Percentiles rank a stretch among this genome's conserved stretches.
Evolutionary conservation across 92 coral and sea anemone species (phyloP).

Genomic region (Pocillopora grandis): DNA sequence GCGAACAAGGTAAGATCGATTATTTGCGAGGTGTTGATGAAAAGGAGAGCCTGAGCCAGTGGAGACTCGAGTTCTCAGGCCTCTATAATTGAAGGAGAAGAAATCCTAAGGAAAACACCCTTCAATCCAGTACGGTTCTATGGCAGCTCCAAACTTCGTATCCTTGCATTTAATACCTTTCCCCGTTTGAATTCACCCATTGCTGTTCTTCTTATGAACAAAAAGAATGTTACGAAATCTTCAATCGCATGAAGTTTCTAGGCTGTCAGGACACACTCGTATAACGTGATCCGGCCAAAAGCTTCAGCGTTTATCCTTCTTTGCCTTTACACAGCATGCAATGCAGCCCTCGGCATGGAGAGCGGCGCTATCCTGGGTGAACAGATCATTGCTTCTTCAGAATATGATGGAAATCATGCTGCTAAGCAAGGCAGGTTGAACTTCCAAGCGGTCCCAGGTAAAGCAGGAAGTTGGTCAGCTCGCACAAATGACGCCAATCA

Average conservation of each 20-base stretch:
- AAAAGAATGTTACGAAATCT: too few species aligned
- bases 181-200: too few species aligned
- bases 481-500: slow-evolving; percentile 7
- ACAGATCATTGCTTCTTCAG: background rate
- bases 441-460: background rate
- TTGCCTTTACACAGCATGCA: background rate
- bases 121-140: too few species aligned
- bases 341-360: background rate
- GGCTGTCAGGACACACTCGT: too few species aligned
- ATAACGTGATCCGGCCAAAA: too few species aligned
- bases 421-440: background rate
- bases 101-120: too few species aligned
- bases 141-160: too few species aligned
- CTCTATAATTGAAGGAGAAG: too few species aligned
- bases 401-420: background rate
- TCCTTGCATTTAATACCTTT: too few species aligned
- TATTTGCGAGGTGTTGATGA: background rate
- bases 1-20: slow-evolving; percentile 26
- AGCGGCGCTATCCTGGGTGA: background rate
- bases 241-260: too few species aligned
- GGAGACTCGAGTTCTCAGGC: background rate
- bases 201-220: too few species aligned
- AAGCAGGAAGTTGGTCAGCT: slow-evolving; percentile 8
- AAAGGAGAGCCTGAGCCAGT: background rate
- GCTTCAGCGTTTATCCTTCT: background rate